Conservation (phyloP, 2,888 invertebrate genomes). For the Cryptus armator region DNA sequence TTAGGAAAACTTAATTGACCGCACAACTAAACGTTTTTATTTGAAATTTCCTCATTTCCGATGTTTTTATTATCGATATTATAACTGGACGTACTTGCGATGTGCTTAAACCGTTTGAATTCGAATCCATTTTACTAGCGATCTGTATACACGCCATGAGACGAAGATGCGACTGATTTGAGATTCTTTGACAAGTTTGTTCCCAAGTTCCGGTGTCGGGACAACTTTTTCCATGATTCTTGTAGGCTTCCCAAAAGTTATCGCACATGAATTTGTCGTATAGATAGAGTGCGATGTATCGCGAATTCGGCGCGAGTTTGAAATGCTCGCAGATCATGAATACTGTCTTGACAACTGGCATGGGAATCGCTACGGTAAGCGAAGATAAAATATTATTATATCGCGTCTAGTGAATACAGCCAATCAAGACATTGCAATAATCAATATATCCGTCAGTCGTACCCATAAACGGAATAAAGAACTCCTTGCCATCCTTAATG, state of each 20-base stretch:
- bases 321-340: constrained; percentile 77
- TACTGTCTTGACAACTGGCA: constrained; percentile 73
- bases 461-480: constrained; percentile 79
- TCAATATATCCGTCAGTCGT: constrained; percentile 20
- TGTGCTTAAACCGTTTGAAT: constrained; percentile 72
- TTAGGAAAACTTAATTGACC: not conserved
- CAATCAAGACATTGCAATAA: not conserved
- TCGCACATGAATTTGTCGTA: constrained; percentile 80
- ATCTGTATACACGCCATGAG: constrained; percentile 81
- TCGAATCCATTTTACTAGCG: constrained; percentile 81
- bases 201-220: constrained; percentile 66
- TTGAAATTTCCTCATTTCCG: not conserved
- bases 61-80: not conserved
- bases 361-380: constrained; percentile 74
- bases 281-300: constrained; percentile 79
- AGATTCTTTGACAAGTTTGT: constrained; percentile 70
- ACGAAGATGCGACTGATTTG: constrained; percentile 74
- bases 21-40: too few relatives aligned
- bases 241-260: constrained; percentile 74
- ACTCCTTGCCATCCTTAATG: constrained; percentile 70
- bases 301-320: constrained; percentile 74
- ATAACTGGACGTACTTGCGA: constrained; percentile 73
- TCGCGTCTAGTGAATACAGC: not conserved
- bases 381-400: not conserved
- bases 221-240: constrained; percentile 40